A percentile compares a stretch with the other conserved stretches of the same genome.
Evolutionary conservation across 2,797 vertebrate genomes (phyloP).

Genomic region (Yasuhikotakia modesta): DNA sequence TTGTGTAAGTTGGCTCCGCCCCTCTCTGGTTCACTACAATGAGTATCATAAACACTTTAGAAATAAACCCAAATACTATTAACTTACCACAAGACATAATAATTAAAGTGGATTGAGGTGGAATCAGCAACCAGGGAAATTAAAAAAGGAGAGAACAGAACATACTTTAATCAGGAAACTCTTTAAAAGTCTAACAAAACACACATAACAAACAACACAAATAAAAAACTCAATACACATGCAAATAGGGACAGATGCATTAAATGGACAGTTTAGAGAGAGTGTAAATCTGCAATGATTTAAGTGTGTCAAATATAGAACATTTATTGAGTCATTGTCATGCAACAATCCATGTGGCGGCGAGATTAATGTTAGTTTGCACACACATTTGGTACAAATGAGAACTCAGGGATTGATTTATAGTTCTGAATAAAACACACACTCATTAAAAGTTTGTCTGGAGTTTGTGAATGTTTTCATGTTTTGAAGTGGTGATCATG

Average conservation of each 20-base stretch:
- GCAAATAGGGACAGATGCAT: slow-evolving; percentile 67
- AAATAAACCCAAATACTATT: slow-evolving; percentile 83
- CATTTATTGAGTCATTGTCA: slow-evolving; percentile 70
- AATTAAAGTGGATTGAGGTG: slow-evolving; percentile 96
- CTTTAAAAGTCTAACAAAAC: slow-evolving; percentile 78
- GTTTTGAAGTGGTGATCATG: no score
- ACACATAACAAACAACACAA: slow-evolving; percentile 64
- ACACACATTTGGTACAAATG: slow-evolving; percentile 63
- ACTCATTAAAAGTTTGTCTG: slow-evolving; percentile 23
- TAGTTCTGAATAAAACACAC: slow-evolving; percentile 70
- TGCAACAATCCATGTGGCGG: slow-evolving; percentile 82
- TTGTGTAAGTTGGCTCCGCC: slow-evolving; percentile 70
- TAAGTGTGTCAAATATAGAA: not conserved
- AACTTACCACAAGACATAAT: slow-evolving; percentile 99
- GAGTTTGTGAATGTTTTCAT: no score
- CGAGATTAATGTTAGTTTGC: slow-evolving; percentile 72
- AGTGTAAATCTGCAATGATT: slow-evolving; percentile 4
- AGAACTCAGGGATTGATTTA: slow-evolving; percentile 94
- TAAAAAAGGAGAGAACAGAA: slow-evolving; percentile 96
- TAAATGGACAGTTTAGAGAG: slow-evolving; percentile 39
- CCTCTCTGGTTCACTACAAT: slow-evolving; percentile 69
- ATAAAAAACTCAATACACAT: slow-evolving; percentile 48
- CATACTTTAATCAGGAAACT: slow-evolving; percentile 87
- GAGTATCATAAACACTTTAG: slow-evolving; percentile 66
- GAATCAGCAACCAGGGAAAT: slow-evolving; percentile 96